Base-by-base conservation (phyloP, 2,888 invertebrate species). In the Cryptosula pallasiana region DNA sequence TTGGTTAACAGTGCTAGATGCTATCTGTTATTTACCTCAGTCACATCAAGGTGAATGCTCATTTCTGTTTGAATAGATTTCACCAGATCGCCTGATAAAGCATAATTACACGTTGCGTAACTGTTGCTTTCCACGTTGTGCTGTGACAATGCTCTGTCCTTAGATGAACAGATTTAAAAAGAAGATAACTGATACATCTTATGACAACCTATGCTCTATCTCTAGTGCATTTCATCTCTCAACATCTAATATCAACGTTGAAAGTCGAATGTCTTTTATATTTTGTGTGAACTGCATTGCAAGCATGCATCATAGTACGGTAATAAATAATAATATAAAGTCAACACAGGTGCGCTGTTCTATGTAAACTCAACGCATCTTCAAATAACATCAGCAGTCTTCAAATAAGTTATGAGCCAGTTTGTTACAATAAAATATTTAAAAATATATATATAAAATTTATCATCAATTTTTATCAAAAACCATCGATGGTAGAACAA, bases 271-370 rank as follows among this genome's bases (percentile, higher is more conserved):
- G 45, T 45, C 45, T 13, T 57, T 25, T 57, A 57, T 57, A 57
- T 57, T 63, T 63, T 63, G n/a, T 63, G 9, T 63, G 63, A 63
- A 63, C 20, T 63, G 27, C 63, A 32, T 63, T 32, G 32, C 9
- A 57, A n/a, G 13, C 25, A 63, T 63, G 63, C 32, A 27, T 20
- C 45, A 45, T 45, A 45, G 45, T 13, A 45, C n/a, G n/a, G 45
- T 5, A 45, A 45, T 45, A 45, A 45, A 45, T 45, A 45, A 45
- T 45, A 45, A 45, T 20, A 45, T 45, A 45, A 5, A 45, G 9
- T 13, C 5, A 45, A 5, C 45, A 45, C 45, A 45, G 45, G 9
- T 45, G 45, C 20, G 45, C 45, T 13, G 45, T 20, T 45, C 20
- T 45, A 45, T 45, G 20, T 45, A 5, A 45, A 20, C 9, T 45